Evolutionary conservation across 2,888 invertebrate genomes (phyloP).

Genomic region (Drosophila siamana): DNA sequence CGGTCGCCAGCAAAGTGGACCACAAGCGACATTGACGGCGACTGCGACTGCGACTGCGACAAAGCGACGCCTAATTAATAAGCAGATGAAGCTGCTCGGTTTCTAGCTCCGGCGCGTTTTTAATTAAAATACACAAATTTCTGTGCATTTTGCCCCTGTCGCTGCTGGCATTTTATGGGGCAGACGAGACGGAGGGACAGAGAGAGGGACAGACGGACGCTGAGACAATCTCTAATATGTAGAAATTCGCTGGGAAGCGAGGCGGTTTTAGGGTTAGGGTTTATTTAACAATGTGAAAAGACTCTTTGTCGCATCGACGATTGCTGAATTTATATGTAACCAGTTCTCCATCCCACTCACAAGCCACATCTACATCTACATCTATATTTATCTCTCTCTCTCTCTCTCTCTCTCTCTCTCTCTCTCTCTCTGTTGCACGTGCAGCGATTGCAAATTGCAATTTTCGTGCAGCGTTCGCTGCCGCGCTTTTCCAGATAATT

Average conservation of each 20-base stretch:
- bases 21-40: too few relatives aligned
- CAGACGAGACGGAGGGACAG: neutral
- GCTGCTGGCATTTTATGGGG: constrained; percentile 62
- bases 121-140: constrained; percentile 83
- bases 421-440: constrained; percentile 24
- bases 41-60: constrained; percentile 37
- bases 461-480: constrained; percentile 33
- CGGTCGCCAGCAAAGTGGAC: constrained; percentile 40
- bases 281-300: constrained; percentile 1
- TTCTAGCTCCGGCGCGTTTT: constrained; percentile 64
- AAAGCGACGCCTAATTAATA: constrained; percentile 71
- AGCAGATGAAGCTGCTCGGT: constrained; percentile 72
- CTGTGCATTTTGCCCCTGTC: constrained; percentile 63
- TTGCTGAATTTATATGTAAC: constrained; percentile 51
- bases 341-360: neutral
- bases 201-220: neutral
- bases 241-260: constrained; percentile 27
- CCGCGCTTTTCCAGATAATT: constrained; percentile 72
- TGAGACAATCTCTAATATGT: constrained; percentile 37
- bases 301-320: constrained; percentile 54
- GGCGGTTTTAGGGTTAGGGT: neutral
- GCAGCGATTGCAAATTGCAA: constrained; percentile 51
- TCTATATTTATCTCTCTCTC: neutral
- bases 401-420: neutral
- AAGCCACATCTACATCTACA: neutral